Evolutionary conservation across 1,140 invertebrate species (phyloP), one percentile per base, ranked within the genome.

Genomic region (Artemia franciscana): DNA sequence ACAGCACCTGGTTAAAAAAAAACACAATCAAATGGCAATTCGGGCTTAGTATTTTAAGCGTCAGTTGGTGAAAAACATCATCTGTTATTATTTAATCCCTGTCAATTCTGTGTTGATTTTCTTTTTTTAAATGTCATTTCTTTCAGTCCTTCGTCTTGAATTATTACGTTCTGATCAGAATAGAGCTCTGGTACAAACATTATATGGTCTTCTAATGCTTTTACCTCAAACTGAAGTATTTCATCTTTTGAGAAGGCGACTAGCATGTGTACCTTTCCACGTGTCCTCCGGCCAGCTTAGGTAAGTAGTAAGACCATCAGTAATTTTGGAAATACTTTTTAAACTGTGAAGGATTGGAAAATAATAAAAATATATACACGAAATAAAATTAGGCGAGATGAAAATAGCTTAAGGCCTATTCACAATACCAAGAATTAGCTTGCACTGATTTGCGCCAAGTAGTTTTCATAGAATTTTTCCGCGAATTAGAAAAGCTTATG

Each of bases 181-280:
- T 69, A 80, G 81, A 62, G 79, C 85, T 68, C 77, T 98, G 66
- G 80, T 94, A 2, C 82, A 87, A 69, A 88, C 91, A 28, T 76
- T 99, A 56, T 98, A 94, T 75, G 93, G 93, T 1, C 78, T 99
- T 21, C 76, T 99, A 5, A 99, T 99, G 95, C 76, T 98, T 60
- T 76, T 99, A 65, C 95, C 95, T 23, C 95, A 99, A 77, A 93
- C 86, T 57, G 91, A 96, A 70, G 91, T 93, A 7, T 98, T 98
- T 74, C 82, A 85, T 67, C 84, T 85, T 26, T 78, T 99, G 58
- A 81, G 85, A 63, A 82, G 84, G 68, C 79, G 95, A 65, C 78
- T 99, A 60, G 82, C 91, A 69, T 93, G 91, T 71, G 85, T 94
- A 68, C 91, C 91, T 60, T 78, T 76, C 68, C 73, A 73, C 3